Evolutionary conservation across 2,113 vertebrate genomes (phyloP).

Genomic region (Rhinopithecus roxellana): DNA sequence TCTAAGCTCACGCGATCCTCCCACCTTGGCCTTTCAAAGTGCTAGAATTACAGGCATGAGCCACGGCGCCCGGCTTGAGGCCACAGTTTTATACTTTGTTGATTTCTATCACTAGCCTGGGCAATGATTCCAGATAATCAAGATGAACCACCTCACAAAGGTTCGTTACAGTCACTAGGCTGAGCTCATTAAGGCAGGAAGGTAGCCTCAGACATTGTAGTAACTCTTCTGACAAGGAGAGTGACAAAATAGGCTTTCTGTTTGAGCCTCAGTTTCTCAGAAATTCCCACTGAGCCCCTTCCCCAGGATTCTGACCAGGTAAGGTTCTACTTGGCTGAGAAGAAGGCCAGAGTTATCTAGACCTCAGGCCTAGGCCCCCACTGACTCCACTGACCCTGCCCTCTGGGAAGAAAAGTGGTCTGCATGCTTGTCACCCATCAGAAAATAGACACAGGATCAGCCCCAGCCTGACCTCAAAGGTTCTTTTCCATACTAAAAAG

Average conservation of each 20-base stretch:
- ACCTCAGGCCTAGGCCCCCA: not conserved
- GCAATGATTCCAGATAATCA: not conserved
- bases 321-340: not conserved
- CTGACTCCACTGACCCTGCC: not conserved
- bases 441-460: not conserved
- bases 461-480: not conserved
- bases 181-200: constrained; percentile 3
- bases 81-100: not conserved
- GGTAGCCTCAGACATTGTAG: not conserved
- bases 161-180: not conserved
- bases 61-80: too few relatives aligned
- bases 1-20: too few relatives aligned
- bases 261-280: not conserved
- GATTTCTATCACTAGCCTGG: not conserved
- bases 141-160: not conserved
- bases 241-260: constrained; percentile 21
- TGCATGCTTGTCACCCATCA: not conserved
- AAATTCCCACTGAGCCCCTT: not conserved
- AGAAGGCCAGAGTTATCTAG: not conserved
- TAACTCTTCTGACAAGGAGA: not conserved
- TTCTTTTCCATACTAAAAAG: not conserved
- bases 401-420: not conserved
- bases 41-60: too few relatives aligned
- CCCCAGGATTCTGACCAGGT: not conserved
- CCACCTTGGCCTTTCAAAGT: too few relatives aligned